Evolutionary conservation across 2,113 vertebrate species (phyloP).

Genomic region (Leptodactylus fuscus): DNA sequence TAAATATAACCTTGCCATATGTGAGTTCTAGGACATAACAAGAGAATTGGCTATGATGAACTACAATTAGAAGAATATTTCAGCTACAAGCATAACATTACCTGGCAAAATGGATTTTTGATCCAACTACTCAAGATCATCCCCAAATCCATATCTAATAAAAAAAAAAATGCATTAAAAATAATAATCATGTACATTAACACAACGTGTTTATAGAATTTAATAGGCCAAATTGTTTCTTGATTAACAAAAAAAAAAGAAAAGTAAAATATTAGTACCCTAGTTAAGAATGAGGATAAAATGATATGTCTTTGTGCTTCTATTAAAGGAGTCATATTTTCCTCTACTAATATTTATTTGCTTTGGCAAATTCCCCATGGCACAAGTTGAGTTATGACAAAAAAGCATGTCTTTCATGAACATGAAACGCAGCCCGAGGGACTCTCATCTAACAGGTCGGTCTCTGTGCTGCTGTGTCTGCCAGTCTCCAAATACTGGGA

Average conservation of each 20-base stretch:
- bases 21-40: no score
- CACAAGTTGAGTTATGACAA: slow-evolving; percentile 44
- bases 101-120: no score
- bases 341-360: slow-evolving; percentile 36
- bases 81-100: no score
- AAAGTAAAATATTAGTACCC: background rate
- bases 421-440: slow-evolving; percentile 37
- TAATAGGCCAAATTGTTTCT: background rate
- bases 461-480: slow-evolving; percentile 12
- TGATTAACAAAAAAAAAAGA: background rate
- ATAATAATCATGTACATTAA: no score
- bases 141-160: no score
- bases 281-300: background rate
- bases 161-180: no score
- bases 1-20: no score
- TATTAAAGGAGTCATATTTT: slow-evolving; percentile 28
- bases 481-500: slow-evolving; percentile 11
- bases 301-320: background rate
- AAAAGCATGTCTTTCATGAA: slow-evolving; percentile 37
- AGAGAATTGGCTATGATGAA: no score
- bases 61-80: no score
- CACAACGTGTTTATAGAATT: no score
- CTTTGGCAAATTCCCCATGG: slow-evolving; percentile 39
- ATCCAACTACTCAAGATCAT: no score
- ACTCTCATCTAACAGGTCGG: slow-evolving; percentile 39